These are phyloP conservation scores for Norana najaformis DNA, from an alignment of 2,888 invertebrate species.

Conservation along the genomic window DNA sequence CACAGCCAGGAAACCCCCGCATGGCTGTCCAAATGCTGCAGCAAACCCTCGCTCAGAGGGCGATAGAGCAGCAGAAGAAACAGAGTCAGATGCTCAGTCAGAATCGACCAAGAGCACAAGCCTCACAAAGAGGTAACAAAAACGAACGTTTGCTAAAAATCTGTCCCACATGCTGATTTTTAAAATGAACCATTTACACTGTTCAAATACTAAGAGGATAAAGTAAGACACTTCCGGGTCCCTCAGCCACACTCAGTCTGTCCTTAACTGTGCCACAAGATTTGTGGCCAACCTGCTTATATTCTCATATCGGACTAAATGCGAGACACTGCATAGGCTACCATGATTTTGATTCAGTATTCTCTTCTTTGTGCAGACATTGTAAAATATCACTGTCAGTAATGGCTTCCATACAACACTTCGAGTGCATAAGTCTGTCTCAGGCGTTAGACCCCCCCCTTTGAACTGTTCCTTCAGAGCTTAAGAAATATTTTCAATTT, in stretches of 20 bases:
- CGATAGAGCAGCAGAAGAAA: not conserved
- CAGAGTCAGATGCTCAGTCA: not conserved
- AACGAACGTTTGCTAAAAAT: too few species aligned
- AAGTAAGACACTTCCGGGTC: not conserved
- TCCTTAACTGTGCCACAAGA: not conserved
- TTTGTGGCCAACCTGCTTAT: not conserved
- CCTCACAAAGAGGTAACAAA: not conserved
- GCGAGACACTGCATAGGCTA: too few species aligned
- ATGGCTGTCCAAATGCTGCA: slow-evolving; percentile 1
- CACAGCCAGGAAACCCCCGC: not conserved
- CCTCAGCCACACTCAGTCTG: too few species aligned
- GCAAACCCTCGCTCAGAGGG: not conserved
- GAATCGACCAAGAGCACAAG: not conserved
- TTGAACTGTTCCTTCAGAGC: too few species aligned
- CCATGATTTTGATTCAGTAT: too few species aligned
- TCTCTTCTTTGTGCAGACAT: too few species aligned
- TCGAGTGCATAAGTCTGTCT: too few species aligned
- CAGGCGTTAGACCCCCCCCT: too few species aligned
- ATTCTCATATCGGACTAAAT: not conserved
- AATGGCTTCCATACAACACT: too few species aligned
- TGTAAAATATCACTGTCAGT: too few species aligned
- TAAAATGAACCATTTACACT: not conserved
- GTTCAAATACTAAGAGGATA: not conserved
- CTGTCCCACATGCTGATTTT: not conserved
- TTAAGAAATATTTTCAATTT: too few species aligned